Percentiles rank a stretch among this genome's conserved stretches.
Evolutionary conservation across 2,113 vertebrate species (phyloP).

Genomic region (Coptodon rendalli): DNA sequence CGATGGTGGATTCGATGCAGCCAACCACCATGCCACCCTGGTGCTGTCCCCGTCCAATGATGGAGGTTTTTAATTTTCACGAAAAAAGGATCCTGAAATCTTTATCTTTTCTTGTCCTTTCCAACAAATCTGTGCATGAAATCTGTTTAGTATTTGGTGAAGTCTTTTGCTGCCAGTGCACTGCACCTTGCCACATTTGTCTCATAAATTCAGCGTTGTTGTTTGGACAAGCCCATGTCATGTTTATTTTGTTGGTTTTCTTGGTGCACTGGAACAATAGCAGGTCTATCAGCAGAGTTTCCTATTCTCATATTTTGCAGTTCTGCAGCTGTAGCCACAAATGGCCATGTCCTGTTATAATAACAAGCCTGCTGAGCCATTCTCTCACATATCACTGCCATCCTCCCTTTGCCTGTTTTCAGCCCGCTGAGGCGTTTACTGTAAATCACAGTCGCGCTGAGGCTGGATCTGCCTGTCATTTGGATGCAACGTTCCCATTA

Average conservation of each 20-base stretch:
- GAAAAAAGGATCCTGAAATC: background rate
- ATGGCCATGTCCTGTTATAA: slow-evolving; percentile 22
- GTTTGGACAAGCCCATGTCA: background rate
- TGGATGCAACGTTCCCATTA: background rate
- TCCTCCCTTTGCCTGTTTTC: background rate
- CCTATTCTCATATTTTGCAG: slow-evolving; percentile 17
- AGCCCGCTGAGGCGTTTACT: slow-evolving; percentile 14
- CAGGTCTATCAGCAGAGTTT: slow-evolving; percentile 26
- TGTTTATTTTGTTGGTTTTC: slow-evolving; percentile 10
- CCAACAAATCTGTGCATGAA: background rate
- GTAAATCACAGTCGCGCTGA: background rate
- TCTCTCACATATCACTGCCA: slow-evolving; percentile 5
- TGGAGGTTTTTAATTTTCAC: background rate
- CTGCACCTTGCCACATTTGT: background rate
- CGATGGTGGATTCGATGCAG: background rate
- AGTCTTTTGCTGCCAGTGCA: background rate
- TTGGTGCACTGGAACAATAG: slow-evolving; percentile 18
- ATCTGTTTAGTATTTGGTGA: background rate
- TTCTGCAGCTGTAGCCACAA: slow-evolving; percentile 10
- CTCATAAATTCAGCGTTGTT: background rate
- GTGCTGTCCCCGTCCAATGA: background rate
- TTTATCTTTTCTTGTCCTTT: background rate
- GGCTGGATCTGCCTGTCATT: slow-evolving; percentile 1
- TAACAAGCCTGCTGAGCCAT: background rate
- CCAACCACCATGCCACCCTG: background rate